These are phyloP conservation scores for Clangula hyemalis DNA, from an alignment of 2,797 vertebrate genomes.

Conservation along the genomic window DNA sequence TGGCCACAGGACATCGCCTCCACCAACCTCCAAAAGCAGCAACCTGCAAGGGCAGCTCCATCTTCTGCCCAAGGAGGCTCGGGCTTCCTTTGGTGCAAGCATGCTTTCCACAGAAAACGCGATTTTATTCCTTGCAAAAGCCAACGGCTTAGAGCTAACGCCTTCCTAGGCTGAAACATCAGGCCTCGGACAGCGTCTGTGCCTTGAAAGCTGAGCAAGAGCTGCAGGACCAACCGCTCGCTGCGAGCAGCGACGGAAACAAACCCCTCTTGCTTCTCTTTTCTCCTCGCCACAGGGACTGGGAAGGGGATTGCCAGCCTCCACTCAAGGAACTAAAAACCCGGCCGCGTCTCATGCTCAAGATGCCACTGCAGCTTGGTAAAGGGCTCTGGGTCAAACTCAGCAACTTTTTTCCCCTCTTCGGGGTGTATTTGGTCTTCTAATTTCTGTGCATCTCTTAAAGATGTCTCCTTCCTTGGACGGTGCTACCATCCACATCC, in stretches of 20 bases:
- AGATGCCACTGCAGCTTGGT: rapidly evolving
- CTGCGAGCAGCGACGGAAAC: not conserved
- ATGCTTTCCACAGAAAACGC: rapidly evolving
- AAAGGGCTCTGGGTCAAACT: not conserved
- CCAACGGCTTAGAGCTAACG: not conserved
- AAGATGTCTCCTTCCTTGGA: not conserved
- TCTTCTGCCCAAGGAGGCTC: not conserved
- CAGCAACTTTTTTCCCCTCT: not conserved
- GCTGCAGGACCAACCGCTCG: not conserved
- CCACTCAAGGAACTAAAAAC: not conserved
- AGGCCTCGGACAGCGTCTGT: too few species aligned
- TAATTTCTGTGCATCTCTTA: not conserved
- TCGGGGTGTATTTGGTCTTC: not conserved
- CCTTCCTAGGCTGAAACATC: not conserved
- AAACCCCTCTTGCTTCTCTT: not conserved
- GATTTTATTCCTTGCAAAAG: not conserved
- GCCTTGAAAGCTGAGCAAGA: not conserved
- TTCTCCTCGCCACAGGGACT: not conserved
- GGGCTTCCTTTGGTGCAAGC: rapidly evolving
- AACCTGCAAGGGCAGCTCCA: not conserved
- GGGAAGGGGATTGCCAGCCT: not conserved
- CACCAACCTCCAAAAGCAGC: not conserved
- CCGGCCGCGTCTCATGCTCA: not conserved
- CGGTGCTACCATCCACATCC: not conserved
- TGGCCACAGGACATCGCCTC: not conserved